phyloP scores from a whole-genome alignment of 2,113 vertebrate genomes.

The Phocoena phocoena region DNA sequence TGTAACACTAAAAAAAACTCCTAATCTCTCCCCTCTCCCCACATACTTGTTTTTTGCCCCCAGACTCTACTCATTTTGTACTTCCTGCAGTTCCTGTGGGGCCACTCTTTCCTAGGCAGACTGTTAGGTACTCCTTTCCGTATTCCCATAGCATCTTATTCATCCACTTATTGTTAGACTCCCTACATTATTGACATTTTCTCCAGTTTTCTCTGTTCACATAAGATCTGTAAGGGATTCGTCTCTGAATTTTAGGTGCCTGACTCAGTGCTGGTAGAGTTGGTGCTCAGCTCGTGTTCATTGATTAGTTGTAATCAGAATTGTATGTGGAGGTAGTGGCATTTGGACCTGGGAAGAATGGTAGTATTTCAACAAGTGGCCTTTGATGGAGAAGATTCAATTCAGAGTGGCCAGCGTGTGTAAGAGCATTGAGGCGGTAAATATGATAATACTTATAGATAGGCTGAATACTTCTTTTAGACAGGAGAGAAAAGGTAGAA shows the following conservation, averaged over 20 bases:
- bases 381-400: not conserved
- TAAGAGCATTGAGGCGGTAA: not conserved
- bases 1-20: not conserved
- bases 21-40: not conserved
- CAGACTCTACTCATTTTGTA: not conserved
- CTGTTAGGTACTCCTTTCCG: not conserved
- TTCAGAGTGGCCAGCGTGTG: not conserved
- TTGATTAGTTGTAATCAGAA: not conserved
- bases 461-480: not conserved
- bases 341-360: constrained; percentile 1
- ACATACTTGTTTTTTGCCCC: not conserved
- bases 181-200: not conserved
- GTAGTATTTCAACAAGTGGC: not conserved
- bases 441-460: not conserved
- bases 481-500: not conserved
- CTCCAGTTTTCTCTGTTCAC: not conserved
- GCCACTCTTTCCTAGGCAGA: not conserved
- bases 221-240: not conserved
- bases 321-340: not conserved
- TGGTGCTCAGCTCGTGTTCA: not conserved
- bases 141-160: not conserved
- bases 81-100: not conserved
- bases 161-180: not conserved
- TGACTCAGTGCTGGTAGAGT: not conserved
- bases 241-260: not conserved